Evolutionary conservation across 2,797 vertebrate genomes (phyloP).

Genomic region (Ispidina lecontei): DNA sequence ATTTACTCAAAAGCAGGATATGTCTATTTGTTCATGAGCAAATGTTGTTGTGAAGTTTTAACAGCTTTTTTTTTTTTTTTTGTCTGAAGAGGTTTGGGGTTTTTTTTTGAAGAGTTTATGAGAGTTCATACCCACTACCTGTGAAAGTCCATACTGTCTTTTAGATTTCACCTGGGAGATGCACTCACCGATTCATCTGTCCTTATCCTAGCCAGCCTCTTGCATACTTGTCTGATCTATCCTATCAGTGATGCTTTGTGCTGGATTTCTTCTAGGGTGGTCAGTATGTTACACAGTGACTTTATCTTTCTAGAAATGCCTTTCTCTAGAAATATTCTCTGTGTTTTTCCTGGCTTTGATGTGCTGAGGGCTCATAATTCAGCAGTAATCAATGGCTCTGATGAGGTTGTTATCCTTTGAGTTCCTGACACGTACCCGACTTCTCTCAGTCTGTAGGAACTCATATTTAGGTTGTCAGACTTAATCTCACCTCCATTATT

Average conservation of each 20-base stretch:
- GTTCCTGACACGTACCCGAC: not conserved
- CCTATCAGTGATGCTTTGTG: not conserved
- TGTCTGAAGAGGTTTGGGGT: no score
- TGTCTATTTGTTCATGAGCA: not conserved
- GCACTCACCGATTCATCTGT: not conserved
- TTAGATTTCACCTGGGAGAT: not conserved
- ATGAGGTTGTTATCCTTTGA: not conserved
- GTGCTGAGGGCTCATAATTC: constrained; percentile 24
- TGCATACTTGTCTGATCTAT: not conserved
- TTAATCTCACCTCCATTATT: not conserved
- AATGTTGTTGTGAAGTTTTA: not conserved
- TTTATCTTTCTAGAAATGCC: constrained; percentile 39
- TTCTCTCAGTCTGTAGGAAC: not conserved
- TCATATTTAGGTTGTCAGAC: not conserved
- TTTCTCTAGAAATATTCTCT: constrained; percentile 20
- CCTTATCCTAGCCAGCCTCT: not conserved
- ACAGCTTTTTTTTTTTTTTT: not conserved
- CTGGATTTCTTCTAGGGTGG: not conserved
- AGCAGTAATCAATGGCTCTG: not conserved
- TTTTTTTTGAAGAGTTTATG: not conserved
- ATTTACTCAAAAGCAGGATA: not conserved
- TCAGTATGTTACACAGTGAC: not conserved
- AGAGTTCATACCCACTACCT: not conserved
- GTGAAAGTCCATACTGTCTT: not conserved
- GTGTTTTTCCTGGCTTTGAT: not conserved